A percentile compares a stretch with the other conserved stretches of the same genome.
Evolutionary conservation across 2,797 vertebrate species (phyloP).

Genomic region (Pangasius larnaudii): DNA sequence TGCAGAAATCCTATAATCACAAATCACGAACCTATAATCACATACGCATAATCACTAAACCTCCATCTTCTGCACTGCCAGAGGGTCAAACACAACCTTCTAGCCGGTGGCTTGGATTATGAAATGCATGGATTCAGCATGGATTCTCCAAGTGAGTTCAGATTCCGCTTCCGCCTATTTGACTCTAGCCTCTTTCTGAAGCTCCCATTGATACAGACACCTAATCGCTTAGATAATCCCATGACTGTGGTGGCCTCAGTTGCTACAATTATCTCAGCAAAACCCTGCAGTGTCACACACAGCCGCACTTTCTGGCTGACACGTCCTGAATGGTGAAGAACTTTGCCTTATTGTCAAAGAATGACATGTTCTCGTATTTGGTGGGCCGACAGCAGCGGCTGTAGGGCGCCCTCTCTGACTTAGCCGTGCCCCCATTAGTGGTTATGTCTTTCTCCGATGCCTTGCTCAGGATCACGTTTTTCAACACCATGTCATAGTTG

Average conservation of each 20-base stretch:
- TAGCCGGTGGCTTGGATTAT: slow-evolving; percentile 21
- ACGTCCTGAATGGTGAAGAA: slow-evolving; percentile 90
- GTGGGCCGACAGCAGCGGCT: slow-evolving; percentile 90
- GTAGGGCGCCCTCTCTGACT: slow-evolving; percentile 82
- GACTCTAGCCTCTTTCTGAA: neutral
- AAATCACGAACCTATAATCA: neutral
- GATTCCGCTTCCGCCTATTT: slow-evolving; percentile 6
- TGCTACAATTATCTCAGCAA: neutral
- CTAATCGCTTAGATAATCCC: neutral
- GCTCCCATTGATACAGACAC: neutral
- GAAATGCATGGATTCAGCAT: slow-evolving; percentile 6
- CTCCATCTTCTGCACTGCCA: neutral
- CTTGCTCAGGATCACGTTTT: slow-evolving; percentile 72
- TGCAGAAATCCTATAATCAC: neutral
- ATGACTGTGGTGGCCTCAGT: neutral
- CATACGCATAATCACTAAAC: neutral
- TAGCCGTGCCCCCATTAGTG: slow-evolving; percentile 64
- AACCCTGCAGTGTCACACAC: slow-evolving; percentile 76
- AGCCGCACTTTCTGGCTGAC: slow-evolving; percentile 91
- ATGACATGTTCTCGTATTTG: slow-evolving; percentile 89
- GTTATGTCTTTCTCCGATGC: slow-evolving; percentile 68
- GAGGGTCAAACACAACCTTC: neutral
- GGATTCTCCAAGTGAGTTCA: neutral
- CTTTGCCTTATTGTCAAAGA: slow-evolving; percentile 83
- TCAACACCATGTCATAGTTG: slow-evolving; percentile 91